Evolutionary conservation across 2,113 vertebrate species (phyloP), one percentile per base, ranked within the genome.

Genomic region (Chitala chitala): DNA sequence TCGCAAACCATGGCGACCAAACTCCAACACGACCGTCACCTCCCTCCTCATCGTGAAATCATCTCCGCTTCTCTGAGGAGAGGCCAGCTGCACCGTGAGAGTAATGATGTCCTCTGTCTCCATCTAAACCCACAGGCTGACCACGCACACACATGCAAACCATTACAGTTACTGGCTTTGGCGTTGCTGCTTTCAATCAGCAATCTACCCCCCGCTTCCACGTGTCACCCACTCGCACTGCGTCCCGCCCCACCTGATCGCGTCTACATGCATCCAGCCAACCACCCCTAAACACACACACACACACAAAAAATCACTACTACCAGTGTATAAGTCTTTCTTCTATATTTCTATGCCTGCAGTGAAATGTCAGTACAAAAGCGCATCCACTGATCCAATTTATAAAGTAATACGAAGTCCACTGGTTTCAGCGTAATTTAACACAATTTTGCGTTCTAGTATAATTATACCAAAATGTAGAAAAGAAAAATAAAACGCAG

Each of bases 61-160:
- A 81, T 79, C 85, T 69, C 81, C 80, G 64, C 69, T 68, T 59
- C 44, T 56, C 65, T n/a, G 56, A 42, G 40, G 12, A 90, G 84
- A 26, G 77, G 77, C 82, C 59, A 83, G 78, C 76, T 79, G 79
- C 58, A 83, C 87, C 83, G 83, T 55, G 22, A 24, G 48, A 79
- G 81, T 77, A 85, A 82, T 75, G 82, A 85, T 86, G 71, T 72
- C 74, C 75, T 75, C 77, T 20, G 69, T 77, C 77, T 68, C 74
- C 70, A 80, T 80, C 84, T 83, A 87, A 87, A 78, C 75, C 86
- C 83, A 53, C 58, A 75, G 40, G 53, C 61, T 58, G 65, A 80
- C 82, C 77, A 81, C 80, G 75, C 81, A 79, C 83, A 83, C 87
- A 92, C 90, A 69, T 92, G 88, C 84, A 87, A 92, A 69, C 79